A percentile compares a stretch with the other conserved stretches of the same genome.
These are phyloP conservation scores for Lagodon rhomboides DNA, from an alignment of 2,797 vertebrate genomes.

Conservation along the genomic window DNA sequence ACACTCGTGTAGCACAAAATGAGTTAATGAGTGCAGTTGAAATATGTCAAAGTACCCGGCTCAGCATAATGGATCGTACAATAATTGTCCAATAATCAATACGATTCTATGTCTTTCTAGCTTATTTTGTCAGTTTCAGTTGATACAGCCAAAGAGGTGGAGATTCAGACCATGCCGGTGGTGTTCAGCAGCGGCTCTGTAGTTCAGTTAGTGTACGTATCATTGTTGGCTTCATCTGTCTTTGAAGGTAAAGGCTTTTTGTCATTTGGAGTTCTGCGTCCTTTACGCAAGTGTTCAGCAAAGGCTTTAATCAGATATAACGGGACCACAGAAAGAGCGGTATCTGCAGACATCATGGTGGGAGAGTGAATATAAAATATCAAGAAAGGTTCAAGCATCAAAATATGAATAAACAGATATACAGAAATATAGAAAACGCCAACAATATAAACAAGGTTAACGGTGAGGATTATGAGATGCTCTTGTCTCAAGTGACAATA, in stretches of 20 bases:
- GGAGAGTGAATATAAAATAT: neutral
- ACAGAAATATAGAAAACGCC: too few species aligned
- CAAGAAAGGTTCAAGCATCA: too few species aligned
- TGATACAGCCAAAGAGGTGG: neutral
- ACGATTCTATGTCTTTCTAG: neutral
- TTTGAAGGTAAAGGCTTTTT: neutral
- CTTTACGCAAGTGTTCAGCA: neutral
- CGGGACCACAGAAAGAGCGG: neutral
- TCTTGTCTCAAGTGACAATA: too few species aligned
- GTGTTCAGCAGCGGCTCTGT: neutral
- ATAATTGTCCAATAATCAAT: slow-evolving; percentile 8
- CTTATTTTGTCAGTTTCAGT: neutral
- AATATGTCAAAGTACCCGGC: neutral
- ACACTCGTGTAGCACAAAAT: neutral
- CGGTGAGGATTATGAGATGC: too few species aligned
- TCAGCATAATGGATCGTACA: neutral
- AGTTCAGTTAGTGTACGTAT: neutral
- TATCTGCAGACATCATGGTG: neutral
- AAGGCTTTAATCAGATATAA: neutral
- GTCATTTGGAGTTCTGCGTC: neutral
- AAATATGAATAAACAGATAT: too few species aligned
- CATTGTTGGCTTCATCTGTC: neutral
- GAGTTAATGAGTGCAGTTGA: neutral
- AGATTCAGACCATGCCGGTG: neutral
- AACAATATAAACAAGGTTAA: too few species aligned